Conservation (phyloP, 2,888 invertebrate genomes). For the Linyphia triangularis region DNA sequence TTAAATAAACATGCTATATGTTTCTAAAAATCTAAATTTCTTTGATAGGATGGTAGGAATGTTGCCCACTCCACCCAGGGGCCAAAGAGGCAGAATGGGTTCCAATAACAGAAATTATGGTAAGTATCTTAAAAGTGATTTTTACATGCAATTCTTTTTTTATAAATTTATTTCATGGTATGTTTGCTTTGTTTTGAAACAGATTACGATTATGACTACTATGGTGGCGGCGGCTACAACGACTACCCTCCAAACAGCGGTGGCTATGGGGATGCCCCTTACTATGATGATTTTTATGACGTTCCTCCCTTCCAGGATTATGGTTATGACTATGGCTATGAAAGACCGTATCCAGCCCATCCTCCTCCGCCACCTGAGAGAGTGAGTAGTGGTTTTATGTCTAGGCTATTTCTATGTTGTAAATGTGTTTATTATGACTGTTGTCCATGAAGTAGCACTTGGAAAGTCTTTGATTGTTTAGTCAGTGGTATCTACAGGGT, state of each 20-base stretch:
- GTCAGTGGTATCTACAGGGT: too few species aligned
- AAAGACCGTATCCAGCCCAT: slow-evolving; percentile 49
- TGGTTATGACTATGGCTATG: slow-evolving; percentile 70
- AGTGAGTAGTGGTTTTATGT: slow-evolving; percentile 28
- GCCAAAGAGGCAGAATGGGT: slow-evolving; percentile 72
- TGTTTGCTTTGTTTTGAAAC: not conserved
- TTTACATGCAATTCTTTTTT: not conserved
- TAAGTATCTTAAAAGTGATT: not conserved
- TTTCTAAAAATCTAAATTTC: too few species aligned
- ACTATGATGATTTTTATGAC: slow-evolving; percentile 91
- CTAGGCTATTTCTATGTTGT: too few species aligned
- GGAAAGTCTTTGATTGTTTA: too few species aligned
- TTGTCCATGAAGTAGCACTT: too few species aligned
- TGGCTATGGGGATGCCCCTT: slow-evolving; percentile 88
- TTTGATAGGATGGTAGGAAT: slow-evolving; percentile 75
- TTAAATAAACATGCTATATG: not conserved
- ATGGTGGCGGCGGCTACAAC: slow-evolving; percentile 87
- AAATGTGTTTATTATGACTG: too few species aligned
- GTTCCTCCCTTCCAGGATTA: slow-evolving; percentile 90
- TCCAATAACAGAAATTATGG: slow-evolving; percentile 62
- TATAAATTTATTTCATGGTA: not conserved
- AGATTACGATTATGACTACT: slow-evolving; percentile 92
- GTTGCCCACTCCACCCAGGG: slow-evolving; percentile 73
- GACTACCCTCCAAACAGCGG: slow-evolving; percentile 89
- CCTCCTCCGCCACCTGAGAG: slow-evolving; percentile 49